Evolutionary conservation across 2,113 vertebrate species (phyloP).

Genomic region (Paraplagusia blochii): DNA sequence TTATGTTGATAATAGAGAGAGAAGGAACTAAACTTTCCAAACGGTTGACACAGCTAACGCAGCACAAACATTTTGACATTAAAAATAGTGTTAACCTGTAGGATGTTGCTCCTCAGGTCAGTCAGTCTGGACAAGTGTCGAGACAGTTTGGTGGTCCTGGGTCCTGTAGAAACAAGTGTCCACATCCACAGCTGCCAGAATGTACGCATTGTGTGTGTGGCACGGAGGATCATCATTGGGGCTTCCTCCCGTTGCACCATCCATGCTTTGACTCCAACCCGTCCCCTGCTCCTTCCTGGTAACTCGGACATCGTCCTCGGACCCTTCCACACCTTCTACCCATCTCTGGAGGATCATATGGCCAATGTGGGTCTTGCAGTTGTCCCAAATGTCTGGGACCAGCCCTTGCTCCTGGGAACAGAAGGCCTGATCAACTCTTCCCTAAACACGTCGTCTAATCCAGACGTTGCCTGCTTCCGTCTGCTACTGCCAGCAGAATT

Average conservation of each 20-base stretch:
- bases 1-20: too few relatives aligned
- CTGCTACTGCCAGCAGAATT: conserved; percentile 83
- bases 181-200: conserved; percentile 89
- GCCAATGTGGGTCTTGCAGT: conserved; percentile 89
- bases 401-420: conserved; percentile 80
- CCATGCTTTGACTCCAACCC: conserved; percentile 84
- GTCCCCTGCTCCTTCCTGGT: conserved; percentile 86
- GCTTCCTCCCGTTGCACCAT: conserved; percentile 80
- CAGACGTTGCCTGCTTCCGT: conserved; percentile 68
- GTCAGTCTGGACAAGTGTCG: conserved; percentile 92
- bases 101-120: conserved; percentile 70
- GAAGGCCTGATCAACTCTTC: conserved; percentile 64
- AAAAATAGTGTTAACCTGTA: background rate
- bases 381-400: conserved; percentile 90
- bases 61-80: too few relatives aligned
- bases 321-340: conserved; percentile 92
- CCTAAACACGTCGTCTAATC: background rate
- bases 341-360: conserved; percentile 96
- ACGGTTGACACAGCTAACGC: too few relatives aligned
- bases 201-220: conserved; percentile 81
- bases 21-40: too few relatives aligned
- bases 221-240: conserved; percentile 79
- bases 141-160: conserved; percentile 87
- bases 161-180: conserved; percentile 84
- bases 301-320: conserved; percentile 84